These are phyloP conservation scores for Emys orbicularis DNA, from an alignment of 2,797 vertebrate species.

Conservation along the genomic window DNA sequence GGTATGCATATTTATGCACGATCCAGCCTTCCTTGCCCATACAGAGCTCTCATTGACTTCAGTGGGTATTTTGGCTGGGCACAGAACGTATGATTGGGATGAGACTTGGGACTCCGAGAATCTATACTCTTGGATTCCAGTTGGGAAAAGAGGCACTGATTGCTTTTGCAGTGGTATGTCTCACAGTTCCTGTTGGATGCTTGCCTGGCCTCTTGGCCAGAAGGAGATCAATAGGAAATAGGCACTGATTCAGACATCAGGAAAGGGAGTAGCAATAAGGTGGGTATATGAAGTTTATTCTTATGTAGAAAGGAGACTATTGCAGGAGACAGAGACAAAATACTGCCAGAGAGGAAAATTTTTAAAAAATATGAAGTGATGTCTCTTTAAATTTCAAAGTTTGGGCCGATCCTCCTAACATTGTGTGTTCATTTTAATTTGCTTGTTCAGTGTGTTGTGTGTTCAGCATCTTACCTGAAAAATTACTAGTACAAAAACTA, in stretches of 20 bases:
- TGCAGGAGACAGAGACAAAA: neutral
- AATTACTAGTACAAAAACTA: neutral
- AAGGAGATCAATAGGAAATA: neutral
- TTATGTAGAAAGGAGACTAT: neutral
- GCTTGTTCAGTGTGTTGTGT: neutral
- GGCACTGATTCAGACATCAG: neutral
- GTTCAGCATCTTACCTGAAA: neutral
- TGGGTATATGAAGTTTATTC: neutral
- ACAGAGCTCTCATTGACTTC: neutral
- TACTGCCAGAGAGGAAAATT: neutral
- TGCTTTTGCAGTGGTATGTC: rapidly evolving
- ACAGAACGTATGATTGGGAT: neutral
- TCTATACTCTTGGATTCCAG: neutral
- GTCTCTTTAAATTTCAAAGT: neutral
- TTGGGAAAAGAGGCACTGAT: neutral
- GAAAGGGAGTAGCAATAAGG: neutral
- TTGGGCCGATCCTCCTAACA: neutral
- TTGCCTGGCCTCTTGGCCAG: neutral
- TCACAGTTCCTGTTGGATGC: neutral
- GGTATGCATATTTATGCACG: neutral
- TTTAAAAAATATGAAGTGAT: neutral
- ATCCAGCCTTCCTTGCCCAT: neutral
- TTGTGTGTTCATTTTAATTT: neutral
- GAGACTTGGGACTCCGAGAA: neutral
- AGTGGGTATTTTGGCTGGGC: neutral